These are phyloP conservation scores for Colletes latitarsis DNA, from an alignment of 1,140 invertebrate genomes.

Conservation along the genomic window DNA sequence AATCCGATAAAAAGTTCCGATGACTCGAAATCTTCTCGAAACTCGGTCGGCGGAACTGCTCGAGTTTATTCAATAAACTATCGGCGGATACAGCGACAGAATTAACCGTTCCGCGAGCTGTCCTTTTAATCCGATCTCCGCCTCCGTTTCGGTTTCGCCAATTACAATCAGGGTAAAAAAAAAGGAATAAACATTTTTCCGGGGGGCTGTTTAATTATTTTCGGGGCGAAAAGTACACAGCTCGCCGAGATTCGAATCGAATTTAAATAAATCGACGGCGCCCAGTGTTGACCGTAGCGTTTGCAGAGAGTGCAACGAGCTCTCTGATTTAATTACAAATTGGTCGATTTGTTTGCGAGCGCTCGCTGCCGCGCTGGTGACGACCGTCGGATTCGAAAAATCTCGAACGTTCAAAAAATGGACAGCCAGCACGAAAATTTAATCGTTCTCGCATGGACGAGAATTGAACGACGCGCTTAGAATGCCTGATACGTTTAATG, in stretches of 20 bases:
- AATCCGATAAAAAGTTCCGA: background rate
- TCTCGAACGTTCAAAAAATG: slow-evolving; percentile 18
- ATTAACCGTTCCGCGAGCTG: background rate
- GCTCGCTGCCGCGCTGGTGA: slow-evolving; percentile 8
- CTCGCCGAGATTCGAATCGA: slow-evolving; percentile 26
- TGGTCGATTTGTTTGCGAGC: slow-evolving; percentile 44
- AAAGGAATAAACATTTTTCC: background rate
- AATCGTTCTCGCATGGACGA: slow-evolving; percentile 18
- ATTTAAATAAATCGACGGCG: slow-evolving; percentile 38
- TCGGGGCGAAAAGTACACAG: slow-evolving; percentile 5
- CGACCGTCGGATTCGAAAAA: slow-evolving; percentile 11
- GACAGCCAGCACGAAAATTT: background rate
- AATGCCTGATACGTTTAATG: slow-evolving; percentile 36
- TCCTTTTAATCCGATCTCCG: background rate
- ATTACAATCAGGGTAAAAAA: background rate
- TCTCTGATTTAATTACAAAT: slow-evolving; percentile 39
- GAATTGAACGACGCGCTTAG: slow-evolving; percentile 41
- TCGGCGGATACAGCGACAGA: background rate
- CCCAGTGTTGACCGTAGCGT: slow-evolving; percentile 17
- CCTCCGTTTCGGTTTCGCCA: background rate
- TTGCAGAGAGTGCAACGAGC: slow-evolving; percentile 27
- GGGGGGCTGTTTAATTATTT: slow-evolving; percentile 32
- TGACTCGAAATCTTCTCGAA: background rate
- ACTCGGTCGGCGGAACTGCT: background rate
- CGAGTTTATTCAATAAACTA: background rate